Conservation (phyloP, 2,797 vertebrate genomes). For the Merluccius polli region DNA sequence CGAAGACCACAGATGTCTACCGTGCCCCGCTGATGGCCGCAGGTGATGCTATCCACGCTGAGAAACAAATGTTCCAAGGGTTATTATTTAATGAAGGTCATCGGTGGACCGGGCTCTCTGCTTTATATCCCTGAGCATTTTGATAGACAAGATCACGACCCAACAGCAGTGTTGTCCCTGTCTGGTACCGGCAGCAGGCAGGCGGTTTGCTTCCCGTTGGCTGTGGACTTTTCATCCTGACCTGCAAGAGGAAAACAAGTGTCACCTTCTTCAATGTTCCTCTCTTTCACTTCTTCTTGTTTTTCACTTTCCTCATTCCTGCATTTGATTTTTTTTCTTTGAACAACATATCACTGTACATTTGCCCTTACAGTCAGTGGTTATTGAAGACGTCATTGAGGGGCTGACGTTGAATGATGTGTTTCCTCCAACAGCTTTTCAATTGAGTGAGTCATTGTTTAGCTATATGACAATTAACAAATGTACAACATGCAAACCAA, state of each 20-base stretch:
- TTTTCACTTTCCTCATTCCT: too few species aligned
- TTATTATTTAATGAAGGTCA: conserved; percentile 53
- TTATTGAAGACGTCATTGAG: too few species aligned
- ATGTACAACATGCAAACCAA: background rate
- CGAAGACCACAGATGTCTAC: conserved; percentile 39
- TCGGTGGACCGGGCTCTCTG: conserved; percentile 31
- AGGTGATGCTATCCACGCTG: conserved; percentile 41
- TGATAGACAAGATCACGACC: conserved; percentile 11
- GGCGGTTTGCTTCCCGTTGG: background rate
- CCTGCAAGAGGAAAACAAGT: background rate
- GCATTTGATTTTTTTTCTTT: too few species aligned
- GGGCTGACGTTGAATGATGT: too few species aligned
- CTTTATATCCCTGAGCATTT: conserved; percentile 12
- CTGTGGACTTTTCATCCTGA: background rate
- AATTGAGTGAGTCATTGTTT: too few species aligned
- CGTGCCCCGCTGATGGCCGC: conserved; percentile 27
- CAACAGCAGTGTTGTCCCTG: background rate
- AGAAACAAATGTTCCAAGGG: conserved; percentile 44
- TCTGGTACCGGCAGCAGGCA: background rate
- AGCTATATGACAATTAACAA: too few species aligned
- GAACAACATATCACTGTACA: too few species aligned
- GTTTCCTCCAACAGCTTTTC: too few species aligned
- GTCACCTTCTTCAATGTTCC: too few species aligned
- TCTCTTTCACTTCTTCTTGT: too few species aligned
- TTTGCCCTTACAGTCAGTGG: too few species aligned